Evolutionary conservation across 1,140 invertebrate species (phyloP), one percentile per base, ranked within the genome.

Genomic region (Lepidurus arcticus): DNA sequence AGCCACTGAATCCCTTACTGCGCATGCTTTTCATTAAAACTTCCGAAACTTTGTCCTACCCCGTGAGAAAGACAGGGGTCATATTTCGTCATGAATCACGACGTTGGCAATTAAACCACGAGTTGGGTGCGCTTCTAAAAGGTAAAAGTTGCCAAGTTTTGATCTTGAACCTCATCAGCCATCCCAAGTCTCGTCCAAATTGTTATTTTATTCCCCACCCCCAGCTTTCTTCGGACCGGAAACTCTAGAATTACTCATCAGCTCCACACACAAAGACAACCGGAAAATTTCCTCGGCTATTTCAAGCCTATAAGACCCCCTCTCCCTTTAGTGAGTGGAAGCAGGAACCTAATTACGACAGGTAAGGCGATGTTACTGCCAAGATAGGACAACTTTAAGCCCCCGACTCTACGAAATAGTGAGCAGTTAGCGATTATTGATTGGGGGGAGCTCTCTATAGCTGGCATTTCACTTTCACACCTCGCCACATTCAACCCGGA

Each of bases 151-250:
- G 21, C 53, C 53, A 21, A 65, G 53, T 65, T 65, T 65, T 65
- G 53, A 65, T 65, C 53, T 65, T 21, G 53, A 21, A 65, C 53
- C 53, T 65, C 53, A 65, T 65, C 53, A 65, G 53, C 53, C 53
- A n/a, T 65, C 21, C 21, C 45, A 65, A 65, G 16, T 65, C 53
- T 21, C 21, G 5, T 5, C 53, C 21, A 21, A n/a, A 65, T n/a
- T 65, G 53, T 1, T 21, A 65, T 34, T 34, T 34, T 34, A 34
- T 34, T 4, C 34, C 34, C 34, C 34, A 1, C 34, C 34, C 34
- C 34, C 34, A 34, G 34, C 34, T 34, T 3, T 34, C 53, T 65
- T 21, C 16, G 6, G 53, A 65, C 53, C 13, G 53, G 53, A 65
- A 65, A 13, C 53, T 47, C 53, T 21, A 65, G 53, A 65, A 16